Conservation (phyloP, 2,113 vertebrate genomes). For the Calcarius ornatus region DNA sequence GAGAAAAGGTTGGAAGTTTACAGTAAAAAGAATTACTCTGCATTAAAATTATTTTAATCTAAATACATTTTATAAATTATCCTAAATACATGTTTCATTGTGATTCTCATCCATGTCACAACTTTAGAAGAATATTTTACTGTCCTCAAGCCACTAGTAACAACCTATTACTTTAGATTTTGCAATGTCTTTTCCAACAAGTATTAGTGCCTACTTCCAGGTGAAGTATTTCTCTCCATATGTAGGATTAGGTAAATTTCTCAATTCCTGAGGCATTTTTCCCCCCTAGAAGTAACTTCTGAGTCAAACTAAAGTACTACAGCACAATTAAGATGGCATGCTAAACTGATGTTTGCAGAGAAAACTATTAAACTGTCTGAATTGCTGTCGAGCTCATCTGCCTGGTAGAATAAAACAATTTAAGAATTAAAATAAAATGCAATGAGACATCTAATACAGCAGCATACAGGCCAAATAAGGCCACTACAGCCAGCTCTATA, state of each 20-base stretch:
- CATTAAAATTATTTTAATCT: not conserved
- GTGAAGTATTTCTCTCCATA: not conserved
- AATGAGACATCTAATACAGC: not conserved
- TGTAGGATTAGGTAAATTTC: not conserved
- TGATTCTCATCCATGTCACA: not conserved
- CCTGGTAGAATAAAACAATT: not conserved
- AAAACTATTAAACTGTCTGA: not conserved
- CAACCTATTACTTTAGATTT: not conserved
- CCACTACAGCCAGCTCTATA: not conserved
- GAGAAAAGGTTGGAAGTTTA: not conserved
- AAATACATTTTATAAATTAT: not conserved
- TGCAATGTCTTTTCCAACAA: not conserved
- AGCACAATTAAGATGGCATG: not conserved
- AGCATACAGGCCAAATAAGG: not conserved
- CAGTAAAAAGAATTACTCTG: not conserved
- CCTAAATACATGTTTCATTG: not conserved
- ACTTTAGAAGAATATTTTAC: not conserved
- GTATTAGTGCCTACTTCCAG: not conserved
- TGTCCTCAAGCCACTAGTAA: not conserved
- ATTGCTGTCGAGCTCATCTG: not conserved
- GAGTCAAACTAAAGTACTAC: not conserved
- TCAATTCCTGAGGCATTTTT: not conserved
- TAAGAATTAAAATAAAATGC: not conserved
- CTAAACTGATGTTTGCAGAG: not conserved
- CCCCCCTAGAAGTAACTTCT: not conserved